phyloP scores from a whole-genome alignment of 2,113 vertebrate species.

The Garra rufa region DNA sequence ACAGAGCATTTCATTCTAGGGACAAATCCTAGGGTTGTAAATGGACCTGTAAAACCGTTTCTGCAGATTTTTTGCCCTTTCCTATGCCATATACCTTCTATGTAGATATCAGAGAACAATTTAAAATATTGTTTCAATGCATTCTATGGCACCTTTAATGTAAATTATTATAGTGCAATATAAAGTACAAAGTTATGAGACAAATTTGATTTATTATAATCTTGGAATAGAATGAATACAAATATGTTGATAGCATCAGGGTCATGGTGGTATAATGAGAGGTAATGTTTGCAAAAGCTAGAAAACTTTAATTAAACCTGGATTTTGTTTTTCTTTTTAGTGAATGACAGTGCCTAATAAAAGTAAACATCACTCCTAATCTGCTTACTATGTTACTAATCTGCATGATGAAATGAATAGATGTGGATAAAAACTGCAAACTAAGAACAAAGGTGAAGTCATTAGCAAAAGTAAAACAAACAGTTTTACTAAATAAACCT shows the following conservation, averaged over 20 bases:
- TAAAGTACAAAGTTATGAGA: background rate
- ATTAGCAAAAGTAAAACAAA: too few species aligned
- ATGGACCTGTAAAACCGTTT: too few species aligned
- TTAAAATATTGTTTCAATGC: too few species aligned
- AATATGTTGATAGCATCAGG: background rate
- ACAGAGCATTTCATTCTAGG: too few species aligned
- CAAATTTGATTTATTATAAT: background rate
- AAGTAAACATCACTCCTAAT: constrained; percentile 49
- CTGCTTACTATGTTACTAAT: too few species aligned
- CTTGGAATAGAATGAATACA: background rate
- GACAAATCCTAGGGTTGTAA: too few species aligned
- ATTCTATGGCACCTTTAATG: too few species aligned
- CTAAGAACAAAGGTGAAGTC: background rate
- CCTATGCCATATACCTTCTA: too few species aligned
- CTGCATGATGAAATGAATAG: background rate
- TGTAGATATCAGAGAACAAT: too few species aligned
- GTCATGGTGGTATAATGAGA: constrained; percentile 13
- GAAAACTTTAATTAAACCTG: constrained; percentile 49
- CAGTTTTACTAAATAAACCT: too few species aligned
- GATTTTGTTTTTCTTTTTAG: background rate
- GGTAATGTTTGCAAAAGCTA: constrained; percentile 32
- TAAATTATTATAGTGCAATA: background rate
- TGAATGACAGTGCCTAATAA: constrained; percentile 39
- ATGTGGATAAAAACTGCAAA: background rate
- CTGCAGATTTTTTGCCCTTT: too few species aligned